phyloP scores from a whole-genome alignment of 2,113 vertebrate genomes.

The Glareola pratincola region DNA sequence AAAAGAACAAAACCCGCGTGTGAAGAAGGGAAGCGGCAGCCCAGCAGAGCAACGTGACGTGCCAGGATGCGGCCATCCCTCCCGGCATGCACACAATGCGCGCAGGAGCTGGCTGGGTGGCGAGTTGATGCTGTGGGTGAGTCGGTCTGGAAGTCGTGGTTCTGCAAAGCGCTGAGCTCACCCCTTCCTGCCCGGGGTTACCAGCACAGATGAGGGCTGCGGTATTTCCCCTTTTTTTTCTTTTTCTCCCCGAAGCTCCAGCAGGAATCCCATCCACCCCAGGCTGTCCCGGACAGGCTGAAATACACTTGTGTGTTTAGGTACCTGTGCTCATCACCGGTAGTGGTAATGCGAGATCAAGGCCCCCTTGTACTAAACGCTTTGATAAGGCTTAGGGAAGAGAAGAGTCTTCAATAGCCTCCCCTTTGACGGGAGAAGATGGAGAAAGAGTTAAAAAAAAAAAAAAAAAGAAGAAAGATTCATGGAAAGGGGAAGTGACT shows the following conservation, averaged over 20 bases:
- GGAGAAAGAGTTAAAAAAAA: neutral
- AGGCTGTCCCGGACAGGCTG: neutral
- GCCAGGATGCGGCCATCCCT: neutral
- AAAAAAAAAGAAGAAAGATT: neutral
- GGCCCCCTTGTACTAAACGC: neutral
- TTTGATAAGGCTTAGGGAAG: neutral
- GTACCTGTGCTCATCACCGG: neutral
- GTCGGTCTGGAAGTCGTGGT: neutral
- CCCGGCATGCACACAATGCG: neutral
- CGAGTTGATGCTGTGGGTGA: neutral
- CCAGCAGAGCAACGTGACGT: neutral
- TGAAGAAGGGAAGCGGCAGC: neutral
- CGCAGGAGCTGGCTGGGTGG: accelerated
- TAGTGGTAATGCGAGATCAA: neutral
- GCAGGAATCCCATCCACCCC: neutral
- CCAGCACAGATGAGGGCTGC: neutral
- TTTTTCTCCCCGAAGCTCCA: neutral
- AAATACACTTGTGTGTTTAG: neutral
- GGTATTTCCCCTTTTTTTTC: neutral
- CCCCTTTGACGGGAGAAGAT: neutral
- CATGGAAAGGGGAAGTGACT: neutral
- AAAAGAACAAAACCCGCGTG: constrained; percentile 28
- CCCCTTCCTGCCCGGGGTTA: neutral
- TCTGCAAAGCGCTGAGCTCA: neutral
- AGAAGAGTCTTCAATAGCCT: neutral